Evolutionary conservation across 2,888 invertebrate species (phyloP).

Genomic region (Tetramorium bicarinatum): DNA sequence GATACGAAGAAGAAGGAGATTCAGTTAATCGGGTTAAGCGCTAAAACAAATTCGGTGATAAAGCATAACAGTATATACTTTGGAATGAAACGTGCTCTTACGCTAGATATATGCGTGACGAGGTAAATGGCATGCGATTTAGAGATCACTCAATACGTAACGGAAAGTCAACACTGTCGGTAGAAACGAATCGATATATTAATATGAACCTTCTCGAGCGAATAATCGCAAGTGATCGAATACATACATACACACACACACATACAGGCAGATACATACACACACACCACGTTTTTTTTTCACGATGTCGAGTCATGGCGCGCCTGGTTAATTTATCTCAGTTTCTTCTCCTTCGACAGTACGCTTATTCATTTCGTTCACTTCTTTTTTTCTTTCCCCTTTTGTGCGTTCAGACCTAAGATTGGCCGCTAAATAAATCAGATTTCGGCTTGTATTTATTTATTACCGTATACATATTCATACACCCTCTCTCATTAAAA

Average conservation of each 20-base stretch:
- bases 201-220: constrained; percentile 12
- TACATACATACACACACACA: background rate
- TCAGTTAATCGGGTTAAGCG: constrained; percentile 26
- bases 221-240: constrained; percentile 1
- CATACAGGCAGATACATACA: no score
- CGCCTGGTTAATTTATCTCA: background rate
- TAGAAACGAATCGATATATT: constrained; percentile 17
- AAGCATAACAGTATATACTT: constrained; percentile 33
- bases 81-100: constrained; percentile 41
- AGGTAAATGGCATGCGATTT: constrained; percentile 52
- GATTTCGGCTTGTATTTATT: constrained; percentile 7
- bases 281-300: background rate
- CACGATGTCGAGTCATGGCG: background rate
- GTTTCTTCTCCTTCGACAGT: background rate
- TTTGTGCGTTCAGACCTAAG: background rate
- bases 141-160: constrained; percentile 43
- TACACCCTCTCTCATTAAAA: constrained; percentile 26
- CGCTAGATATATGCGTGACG: constrained; percentile 51
- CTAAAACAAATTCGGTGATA: constrained; percentile 35
- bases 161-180: constrained; percentile 18
- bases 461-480: constrained; percentile 30
- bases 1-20: constrained; percentile 32
- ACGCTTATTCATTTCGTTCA: background rate
- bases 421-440: constrained; percentile 19
- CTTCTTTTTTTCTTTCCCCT: background rate